These are phyloP conservation scores for Heliconius aoede DNA, from an alignment of 2,888 invertebrate genomes.

Conservation along the genomic window DNA sequence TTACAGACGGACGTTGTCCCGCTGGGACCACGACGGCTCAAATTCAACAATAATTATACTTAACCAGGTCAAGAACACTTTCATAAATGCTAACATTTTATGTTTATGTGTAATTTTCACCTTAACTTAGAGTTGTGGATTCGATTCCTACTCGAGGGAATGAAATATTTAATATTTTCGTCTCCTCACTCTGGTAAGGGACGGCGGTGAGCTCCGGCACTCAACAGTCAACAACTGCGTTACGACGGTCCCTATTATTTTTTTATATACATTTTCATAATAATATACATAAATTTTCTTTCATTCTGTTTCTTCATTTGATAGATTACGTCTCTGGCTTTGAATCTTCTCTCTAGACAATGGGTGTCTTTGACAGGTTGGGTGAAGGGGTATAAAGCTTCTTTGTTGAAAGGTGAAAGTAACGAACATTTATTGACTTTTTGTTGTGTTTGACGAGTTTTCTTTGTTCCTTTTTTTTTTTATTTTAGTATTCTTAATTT, in stretches of 20 bases:
- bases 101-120: too few species aligned
- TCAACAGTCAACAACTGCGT: not conserved
- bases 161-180: too few species aligned
- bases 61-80: too few species aligned
- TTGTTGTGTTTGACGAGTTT: constrained; percentile 10
- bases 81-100: too few species aligned
- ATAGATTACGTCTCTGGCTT: constrained; percentile 35
- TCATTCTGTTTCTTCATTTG: constrained; percentile 14
- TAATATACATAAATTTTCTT: constrained; percentile 29
- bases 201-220: too few species aligned
- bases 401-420: constrained; percentile 29
- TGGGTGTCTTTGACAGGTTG: constrained; percentile 31
- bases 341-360: constrained; percentile 31
- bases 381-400: constrained; percentile 24
- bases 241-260: not conserved
- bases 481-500: not conserved
- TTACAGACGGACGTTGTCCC: too few species aligned
- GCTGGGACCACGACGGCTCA: too few species aligned
- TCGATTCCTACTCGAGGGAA: too few species aligned
- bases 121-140: not conserved
- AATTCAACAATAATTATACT: too few species aligned
- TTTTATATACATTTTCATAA: not conserved
- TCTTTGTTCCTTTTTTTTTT: not conserved
- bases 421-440: constrained; percentile 28
- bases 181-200: too few species aligned